These are phyloP conservation scores for Brachyalestes nurse DNA, from an alignment of 2,797 vertebrate species.

Conservation along the genomic window DNA sequence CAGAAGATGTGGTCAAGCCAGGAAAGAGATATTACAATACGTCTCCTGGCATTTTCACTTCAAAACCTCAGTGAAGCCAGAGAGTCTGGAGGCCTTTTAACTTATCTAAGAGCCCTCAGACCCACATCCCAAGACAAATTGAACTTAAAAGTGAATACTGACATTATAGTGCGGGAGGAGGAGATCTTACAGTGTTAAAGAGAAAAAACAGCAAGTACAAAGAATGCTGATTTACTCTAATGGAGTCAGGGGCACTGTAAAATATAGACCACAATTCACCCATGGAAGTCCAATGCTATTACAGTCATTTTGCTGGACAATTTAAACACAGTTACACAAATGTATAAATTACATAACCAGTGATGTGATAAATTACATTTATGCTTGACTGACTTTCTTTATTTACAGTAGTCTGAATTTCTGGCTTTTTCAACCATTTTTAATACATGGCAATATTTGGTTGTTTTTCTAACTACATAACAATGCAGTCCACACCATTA, in stretches of 20 bases:
- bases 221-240: background rate
- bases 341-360: background rate
- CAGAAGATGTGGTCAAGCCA: conserved; percentile 60
- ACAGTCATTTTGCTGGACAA: background rate
- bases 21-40: conserved; percentile 20
- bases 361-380: too few relatives aligned
- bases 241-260: background rate
- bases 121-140: background rate
- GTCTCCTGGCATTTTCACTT: conserved; percentile 61
- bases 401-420: too few relatives aligned
- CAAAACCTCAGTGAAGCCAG: conserved; percentile 51
- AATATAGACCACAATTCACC: background rate
- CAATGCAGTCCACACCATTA: background rate
- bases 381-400: too few relatives aligned
- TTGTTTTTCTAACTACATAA: background rate
- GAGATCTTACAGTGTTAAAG: background rate
- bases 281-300: background rate
- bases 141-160: conserved; percentile 19
- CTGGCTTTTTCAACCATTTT: background rate
- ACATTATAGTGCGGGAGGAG: background rate
- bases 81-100: background rate
- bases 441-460: background rate
- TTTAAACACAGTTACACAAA: background rate
- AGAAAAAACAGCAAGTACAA: background rate
- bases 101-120: conserved; percentile 12